Evolutionary conservation across 2,888 invertebrate genomes (phyloP), one percentile per base, ranked within the genome.

Genomic region (Erynnis tages): DNA sequence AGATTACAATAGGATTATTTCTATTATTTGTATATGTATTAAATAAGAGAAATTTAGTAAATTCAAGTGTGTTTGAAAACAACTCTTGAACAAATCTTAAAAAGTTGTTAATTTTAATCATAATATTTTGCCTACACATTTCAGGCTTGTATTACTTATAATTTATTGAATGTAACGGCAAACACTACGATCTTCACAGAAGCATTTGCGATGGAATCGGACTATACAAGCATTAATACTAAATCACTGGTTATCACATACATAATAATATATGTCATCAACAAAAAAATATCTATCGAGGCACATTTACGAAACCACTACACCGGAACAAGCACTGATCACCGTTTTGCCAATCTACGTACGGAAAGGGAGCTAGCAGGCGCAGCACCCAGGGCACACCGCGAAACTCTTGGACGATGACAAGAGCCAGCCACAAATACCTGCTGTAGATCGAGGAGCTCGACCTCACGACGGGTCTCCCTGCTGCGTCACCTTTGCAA

Each of bases 401-500:
- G 71, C 62, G 65, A 57, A 62, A 69, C 74, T 86, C 84, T 70
- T 80, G 79, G 25, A 71, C 74, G 65, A 79, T 57, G 69, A 75
- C 61, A 67, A 86, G 65, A 64, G 65, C 73, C 76, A 83, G 71
- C 79, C 76, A 73, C 71, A 82, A 77, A 75, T 88, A 90, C 90
- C 90, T 90, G 83, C 72, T 80, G 82, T 90, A 90, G 64, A 82
- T 84, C 47, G 90, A 90, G 47, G 90, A 87, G 65, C 75, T 75
- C 58, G 88, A 79, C 65, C 84, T 75, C 66, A 83, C 78, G 67
- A 84, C 66, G 50, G 86, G 82, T 61, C 82, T 75, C 64, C 79
- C 79, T 61, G 87, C 84, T 58, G 90, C 84, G 73, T 90, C 90
- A 72, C 90, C 90, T 73, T 91, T 91, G 79, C 91, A 91, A 81